A percentile compares a stretch with the other conserved stretches of the same genome.
Conservation (phyloP, 1,140 invertebrate species). For the Rhagoletis zephyria region DNA sequence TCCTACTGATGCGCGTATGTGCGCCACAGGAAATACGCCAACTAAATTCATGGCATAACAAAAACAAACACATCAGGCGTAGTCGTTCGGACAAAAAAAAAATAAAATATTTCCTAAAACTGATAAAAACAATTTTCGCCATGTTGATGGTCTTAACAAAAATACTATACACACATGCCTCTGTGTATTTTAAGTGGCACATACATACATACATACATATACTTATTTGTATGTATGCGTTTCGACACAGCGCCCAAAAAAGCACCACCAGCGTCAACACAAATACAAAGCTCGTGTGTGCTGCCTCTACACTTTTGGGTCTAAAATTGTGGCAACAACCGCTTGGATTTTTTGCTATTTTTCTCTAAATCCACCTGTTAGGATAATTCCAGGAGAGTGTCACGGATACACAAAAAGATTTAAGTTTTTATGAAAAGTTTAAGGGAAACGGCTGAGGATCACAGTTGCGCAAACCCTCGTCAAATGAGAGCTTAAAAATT, state of each 20-base stretch:
- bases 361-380: not conserved
- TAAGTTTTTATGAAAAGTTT: no score
- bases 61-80: not conserved
- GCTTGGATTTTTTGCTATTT: not conserved
- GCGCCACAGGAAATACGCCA: not conserved
- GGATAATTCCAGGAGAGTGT: not conserved
- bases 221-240: not conserved
- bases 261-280: constrained; percentile 2
- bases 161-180: not conserved
- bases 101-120: constrained; percentile 47
- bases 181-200: not conserved
- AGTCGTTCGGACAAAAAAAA: not conserved
- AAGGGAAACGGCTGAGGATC: no score
- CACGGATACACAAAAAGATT: no score
- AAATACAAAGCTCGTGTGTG: not conserved
- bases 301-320: not conserved
- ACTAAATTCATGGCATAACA: constrained; percentile 34
- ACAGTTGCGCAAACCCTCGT: no score
- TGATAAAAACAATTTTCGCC: constrained; percentile 45
- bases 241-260: not conserved
- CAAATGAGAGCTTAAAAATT: no score
- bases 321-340: not conserved
- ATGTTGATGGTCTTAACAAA: constrained; percentile 1
- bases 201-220: not conserved
- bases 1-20: not conserved